Percentiles rank a stretch among this genome's conserved stretches.
phyloP scores from a whole-genome alignment of 2,797 vertebrate species.

The Halcyon smyrnensis region DNA sequence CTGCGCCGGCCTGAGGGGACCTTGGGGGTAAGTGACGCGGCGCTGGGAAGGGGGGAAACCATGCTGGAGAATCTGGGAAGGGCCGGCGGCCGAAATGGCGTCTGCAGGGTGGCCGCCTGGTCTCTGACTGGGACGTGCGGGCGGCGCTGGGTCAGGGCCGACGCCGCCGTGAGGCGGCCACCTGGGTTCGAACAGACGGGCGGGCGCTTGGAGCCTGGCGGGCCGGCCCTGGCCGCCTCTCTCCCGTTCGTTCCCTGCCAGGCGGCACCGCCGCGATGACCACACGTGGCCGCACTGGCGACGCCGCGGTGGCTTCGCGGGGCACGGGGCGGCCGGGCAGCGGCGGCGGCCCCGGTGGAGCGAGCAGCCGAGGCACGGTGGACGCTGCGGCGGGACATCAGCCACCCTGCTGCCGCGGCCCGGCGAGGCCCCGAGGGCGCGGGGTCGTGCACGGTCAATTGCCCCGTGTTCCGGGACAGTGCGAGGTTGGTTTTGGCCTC shows the following conservation, averaged over 20 bases:
- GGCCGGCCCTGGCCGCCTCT: neutral
- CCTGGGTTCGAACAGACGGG: too few relatives aligned
- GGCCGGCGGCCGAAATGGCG: neutral
- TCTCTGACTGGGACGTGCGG: neutral
- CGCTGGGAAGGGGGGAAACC: fast-evolving
- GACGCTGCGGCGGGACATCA: too few relatives aligned
- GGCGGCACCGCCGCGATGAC: neutral
- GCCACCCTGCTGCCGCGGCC: fast-evolving
- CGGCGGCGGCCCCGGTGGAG: neutral
- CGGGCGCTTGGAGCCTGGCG: neutral
- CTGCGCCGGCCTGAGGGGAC: neutral
- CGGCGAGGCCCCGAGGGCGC: neutral
- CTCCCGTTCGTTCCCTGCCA: too few relatives aligned
- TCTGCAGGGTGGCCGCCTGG: neutral
- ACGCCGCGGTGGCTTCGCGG: neutral
- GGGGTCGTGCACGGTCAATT: too few relatives aligned
- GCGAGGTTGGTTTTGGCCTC: neutral
- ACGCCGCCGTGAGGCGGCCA: neutral
- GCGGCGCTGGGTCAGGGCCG: too few relatives aligned
- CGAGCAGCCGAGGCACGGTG: fast-evolving
- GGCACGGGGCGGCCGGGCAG: neutral
- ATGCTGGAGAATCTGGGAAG: neutral
- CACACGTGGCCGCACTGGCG: neutral
- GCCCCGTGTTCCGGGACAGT: fast-evolving
- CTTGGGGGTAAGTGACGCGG: fast-evolving